These are phyloP conservation scores for Babyrousa celebensis DNA, from an alignment of 2,797 vertebrate species.

Conservation along the genomic window DNA sequence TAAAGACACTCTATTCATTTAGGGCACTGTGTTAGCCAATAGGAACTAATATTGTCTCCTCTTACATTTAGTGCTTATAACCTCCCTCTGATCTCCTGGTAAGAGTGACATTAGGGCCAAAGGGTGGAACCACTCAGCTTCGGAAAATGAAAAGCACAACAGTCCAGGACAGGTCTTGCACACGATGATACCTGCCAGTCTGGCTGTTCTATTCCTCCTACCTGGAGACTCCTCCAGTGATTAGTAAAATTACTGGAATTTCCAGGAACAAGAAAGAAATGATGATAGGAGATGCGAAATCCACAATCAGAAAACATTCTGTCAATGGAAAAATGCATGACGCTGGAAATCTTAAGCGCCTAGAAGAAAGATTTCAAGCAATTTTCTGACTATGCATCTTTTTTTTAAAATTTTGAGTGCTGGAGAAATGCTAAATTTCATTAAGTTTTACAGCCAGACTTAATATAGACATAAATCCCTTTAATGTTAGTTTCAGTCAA, in stretches of 20 bases:
- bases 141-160: constrained; percentile 13
- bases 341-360: neutral
- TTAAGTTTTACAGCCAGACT: constrained; percentile 83
- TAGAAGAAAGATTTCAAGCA: constrained; percentile 45
- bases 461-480: constrained; percentile 85
- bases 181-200: too few species aligned
- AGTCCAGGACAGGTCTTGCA: neutral
- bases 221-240: neutral
- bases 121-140: neutral
- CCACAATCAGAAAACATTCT: neutral
- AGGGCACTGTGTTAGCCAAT: neutral
- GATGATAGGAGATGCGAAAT: neutral
- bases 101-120: neutral
- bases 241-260: constrained; percentile 58
- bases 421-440: constrained; percentile 85
- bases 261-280: constrained; percentile 21
- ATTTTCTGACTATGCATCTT: constrained; percentile 28
- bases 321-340: neutral
- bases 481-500: constrained; percentile 84
- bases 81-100: neutral
- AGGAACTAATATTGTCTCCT: neutral
- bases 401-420: constrained; percentile 52
- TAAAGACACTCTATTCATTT: neutral
- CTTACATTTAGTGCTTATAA: neutral
- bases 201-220: neutral